These are phyloP conservation scores for Centroberyx gerrardi DNA, from an alignment of 2,797 vertebrate species.

Conservation along the genomic window DNA sequence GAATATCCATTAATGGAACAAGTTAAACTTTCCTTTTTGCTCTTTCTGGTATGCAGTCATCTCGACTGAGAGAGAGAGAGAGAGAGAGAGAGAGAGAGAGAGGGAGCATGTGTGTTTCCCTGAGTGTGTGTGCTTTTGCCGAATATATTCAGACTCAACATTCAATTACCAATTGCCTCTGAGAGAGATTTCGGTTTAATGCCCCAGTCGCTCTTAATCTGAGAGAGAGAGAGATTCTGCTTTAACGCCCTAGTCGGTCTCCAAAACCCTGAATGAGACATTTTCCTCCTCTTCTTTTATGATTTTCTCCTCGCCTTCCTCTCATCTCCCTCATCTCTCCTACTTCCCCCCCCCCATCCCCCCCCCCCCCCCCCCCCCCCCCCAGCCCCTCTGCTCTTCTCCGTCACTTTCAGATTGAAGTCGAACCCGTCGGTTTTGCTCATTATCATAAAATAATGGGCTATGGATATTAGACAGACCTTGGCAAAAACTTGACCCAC, in stretches of 20 bases:
- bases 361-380: slow-evolving; percentile 1
- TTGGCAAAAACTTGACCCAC: slow-evolving; percentile 59
- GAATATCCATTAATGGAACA: not conserved
- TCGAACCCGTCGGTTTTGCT: slow-evolving; percentile 69
- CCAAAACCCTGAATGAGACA: slow-evolving; percentile 58
- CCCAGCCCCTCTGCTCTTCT: slow-evolving; percentile 36
- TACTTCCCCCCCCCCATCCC: not conserved
- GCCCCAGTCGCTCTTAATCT: slow-evolving; percentile 66
- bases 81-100: too few species aligned
- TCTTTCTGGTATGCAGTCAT: not conserved
- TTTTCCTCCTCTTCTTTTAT: slow-evolving; percentile 5
- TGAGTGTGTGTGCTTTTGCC: slow-evolving; percentile 16
- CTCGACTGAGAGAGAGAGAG: too few species aligned
- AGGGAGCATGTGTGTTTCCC: not conserved
- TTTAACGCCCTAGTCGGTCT: slow-evolving; percentile 60
- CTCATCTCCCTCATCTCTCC: slow-evolving; percentile 23
- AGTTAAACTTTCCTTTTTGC: not conserved
- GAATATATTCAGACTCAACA: slow-evolving; percentile 51
- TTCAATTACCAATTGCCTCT: slow-evolving; percentile 72
- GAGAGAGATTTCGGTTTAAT: slow-evolving; percentile 69
- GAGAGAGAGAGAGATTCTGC: slow-evolving; percentile 41
- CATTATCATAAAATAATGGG: slow-evolving; percentile 88
- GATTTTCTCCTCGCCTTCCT: slow-evolving; percentile 31
- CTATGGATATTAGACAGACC: slow-evolving; percentile 67
- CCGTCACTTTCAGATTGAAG: slow-evolving; percentile 57